A percentile compares a stretch with the other conserved stretches of the same genome.
Evolutionary conservation across 2,888 invertebrate genomes (phyloP).

Genomic region (Volucella bombylans): DNA sequence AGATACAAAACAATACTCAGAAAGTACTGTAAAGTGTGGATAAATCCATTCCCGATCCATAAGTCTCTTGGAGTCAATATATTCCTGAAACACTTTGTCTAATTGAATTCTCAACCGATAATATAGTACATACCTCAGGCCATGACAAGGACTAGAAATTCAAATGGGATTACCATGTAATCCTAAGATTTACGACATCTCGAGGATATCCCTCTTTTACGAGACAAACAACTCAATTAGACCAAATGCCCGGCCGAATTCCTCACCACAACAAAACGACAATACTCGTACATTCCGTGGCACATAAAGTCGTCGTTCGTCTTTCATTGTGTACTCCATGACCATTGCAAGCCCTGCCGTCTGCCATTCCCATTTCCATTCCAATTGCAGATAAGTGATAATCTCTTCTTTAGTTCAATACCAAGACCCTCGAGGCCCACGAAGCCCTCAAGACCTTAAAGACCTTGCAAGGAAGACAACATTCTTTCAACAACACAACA

Average conservation of each 20-base stretch:
- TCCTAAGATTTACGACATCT: constrained; percentile 52
- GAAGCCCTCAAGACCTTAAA: background rate
- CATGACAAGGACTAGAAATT: constrained; percentile 12
- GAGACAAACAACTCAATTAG: constrained; percentile 42
- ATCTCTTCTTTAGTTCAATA: background rate
- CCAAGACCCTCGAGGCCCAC: background rate
- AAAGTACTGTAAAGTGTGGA: no score
- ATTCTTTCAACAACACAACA: constrained; percentile 35
- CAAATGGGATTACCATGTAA: constrained; percentile 50
- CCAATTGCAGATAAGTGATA: background rate
- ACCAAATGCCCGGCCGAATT: constrained; percentile 20
- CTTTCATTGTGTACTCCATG: constrained; percentile 8
- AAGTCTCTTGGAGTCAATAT: no score
- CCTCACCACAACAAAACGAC: background rate
- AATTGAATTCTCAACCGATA: background rate
- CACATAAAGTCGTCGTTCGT: constrained; percentile 42
- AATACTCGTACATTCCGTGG: constrained; percentile 11
- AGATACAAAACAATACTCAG: no score
- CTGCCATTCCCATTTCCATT: constrained; percentile 16
- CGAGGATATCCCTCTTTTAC: background rate
- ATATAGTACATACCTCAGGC: background rate
- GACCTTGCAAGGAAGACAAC: constrained; percentile 7
- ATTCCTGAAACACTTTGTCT: background rate
- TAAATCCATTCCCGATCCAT: no score
- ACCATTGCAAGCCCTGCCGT: background rate